These are phyloP conservation scores for Gyrodactylus salaris DNA, from an alignment of 1,140 invertebrate species.

Conservation along the genomic window DNA sequence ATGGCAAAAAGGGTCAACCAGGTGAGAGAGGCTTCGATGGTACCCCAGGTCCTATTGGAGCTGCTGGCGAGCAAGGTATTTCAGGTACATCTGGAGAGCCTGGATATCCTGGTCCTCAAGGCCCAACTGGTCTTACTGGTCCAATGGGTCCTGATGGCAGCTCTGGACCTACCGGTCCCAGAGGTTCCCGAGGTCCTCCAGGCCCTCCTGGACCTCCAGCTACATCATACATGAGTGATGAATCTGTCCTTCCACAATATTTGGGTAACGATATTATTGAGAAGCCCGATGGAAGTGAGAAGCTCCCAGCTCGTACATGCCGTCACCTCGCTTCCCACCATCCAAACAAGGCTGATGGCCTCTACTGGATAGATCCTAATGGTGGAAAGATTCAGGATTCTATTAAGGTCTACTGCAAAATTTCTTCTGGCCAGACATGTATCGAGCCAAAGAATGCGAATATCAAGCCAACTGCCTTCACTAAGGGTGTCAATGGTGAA, in stretches of 20 bases:
- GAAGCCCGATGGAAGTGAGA: neutral
- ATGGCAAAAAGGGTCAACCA: neutral
- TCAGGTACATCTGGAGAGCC: neutral
- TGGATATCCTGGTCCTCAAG: neutral
- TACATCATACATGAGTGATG: neutral
- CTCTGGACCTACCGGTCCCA: neutral
- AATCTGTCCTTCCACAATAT: neutral
- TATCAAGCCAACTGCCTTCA: neutral
- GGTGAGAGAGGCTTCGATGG: neutral
- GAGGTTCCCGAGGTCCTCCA: neutral
- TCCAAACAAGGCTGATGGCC: neutral
- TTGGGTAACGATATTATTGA: neutral
- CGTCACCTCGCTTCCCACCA: neutral
- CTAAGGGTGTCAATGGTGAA: neutral
- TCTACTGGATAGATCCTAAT: constrained; percentile 5
- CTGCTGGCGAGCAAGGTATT: neutral
- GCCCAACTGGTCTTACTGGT: neutral
- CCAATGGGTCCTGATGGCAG: neutral
- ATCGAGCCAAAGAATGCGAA: neutral
- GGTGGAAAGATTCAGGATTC: constrained; percentile 4
- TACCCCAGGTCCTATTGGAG: neutral
- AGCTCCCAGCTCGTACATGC: neutral
- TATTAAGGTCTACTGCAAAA: constrained; percentile 2
- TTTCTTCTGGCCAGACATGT: neutral
- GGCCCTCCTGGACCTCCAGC: neutral